Evolutionary conservation across 1,140 invertebrate species (phyloP).

Genomic region (Platyura marginata): DNA sequence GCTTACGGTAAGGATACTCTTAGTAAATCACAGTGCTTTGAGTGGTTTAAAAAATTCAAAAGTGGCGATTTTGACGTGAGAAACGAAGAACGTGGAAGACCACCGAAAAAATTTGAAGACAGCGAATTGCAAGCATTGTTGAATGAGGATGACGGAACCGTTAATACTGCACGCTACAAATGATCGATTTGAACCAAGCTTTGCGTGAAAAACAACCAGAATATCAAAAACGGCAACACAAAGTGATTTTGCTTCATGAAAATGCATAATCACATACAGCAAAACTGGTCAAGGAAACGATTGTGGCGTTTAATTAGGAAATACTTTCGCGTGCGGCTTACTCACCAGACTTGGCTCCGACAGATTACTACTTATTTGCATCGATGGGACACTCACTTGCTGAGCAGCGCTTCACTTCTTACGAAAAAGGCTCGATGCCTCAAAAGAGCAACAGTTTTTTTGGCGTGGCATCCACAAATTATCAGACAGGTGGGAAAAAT

Average conservation of each 20-base stretch:
- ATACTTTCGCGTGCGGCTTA: constrained; percentile 2
- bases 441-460: no score
- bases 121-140: constrained; percentile 9
- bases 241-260: constrained; percentile 8
- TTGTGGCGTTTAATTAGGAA: constrained; percentile 9
- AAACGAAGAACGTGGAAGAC: constrained; percentile 8
- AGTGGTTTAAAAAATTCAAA: constrained; percentile 9
- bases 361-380: background rate
- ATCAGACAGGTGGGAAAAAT: no score
- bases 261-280: constrained; percentile 10
- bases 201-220: constrained; percentile 2
- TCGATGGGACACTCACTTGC: background rate
- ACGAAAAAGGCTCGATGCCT: no score
- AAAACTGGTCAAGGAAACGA: constrained; percentile 7
- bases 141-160: background rate
- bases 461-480: no score
- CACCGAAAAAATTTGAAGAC: constrained; percentile 10
- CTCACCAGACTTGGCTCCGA: background rate
- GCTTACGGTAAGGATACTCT: constrained; percentile 9
- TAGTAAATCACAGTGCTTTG: constrained; percentile 6
- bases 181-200: constrained; percentile 1
- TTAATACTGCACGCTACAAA: constrained; percentile 6
- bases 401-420: background rate
- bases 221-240: constrained; percentile 3
- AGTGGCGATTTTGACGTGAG: constrained; percentile 9